Evolutionary conservation across 2,113 vertebrate genomes (phyloP).

Genomic region (Silurus meridionalis): DNA sequence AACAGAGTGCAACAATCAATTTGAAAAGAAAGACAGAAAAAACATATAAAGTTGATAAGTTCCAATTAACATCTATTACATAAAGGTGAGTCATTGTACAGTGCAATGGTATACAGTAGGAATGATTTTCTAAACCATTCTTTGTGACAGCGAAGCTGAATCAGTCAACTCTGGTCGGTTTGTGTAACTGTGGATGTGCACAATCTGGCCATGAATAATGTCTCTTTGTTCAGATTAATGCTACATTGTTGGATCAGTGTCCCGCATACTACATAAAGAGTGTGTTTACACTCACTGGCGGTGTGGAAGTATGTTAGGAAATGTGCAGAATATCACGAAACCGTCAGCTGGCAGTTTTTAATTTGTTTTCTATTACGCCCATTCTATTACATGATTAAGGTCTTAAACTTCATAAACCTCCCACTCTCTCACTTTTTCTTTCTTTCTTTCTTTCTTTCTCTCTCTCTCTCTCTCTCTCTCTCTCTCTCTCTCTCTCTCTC

Average conservation of each 20-base stretch:
- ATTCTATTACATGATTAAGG: neutral
- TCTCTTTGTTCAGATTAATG: conserved; percentile 36
- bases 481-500: neutral
- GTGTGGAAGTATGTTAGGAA: neutral
- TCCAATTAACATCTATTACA: no score
- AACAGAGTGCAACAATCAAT: no score
- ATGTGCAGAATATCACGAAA: neutral
- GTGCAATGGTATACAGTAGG: no score
- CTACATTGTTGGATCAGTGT: conserved; percentile 28
- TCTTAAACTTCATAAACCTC: neutral
- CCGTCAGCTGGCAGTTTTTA: conserved; percentile 8
- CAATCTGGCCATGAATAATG: conserved; percentile 19
- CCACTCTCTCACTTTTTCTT: neutral
- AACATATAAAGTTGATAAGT: no score
- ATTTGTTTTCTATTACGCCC: neutral
- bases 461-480: neutral
- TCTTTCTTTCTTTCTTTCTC: neutral
- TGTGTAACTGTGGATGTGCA: conserved; percentile 7
- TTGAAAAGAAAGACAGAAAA: no score
- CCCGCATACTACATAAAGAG: conserved; percentile 22
- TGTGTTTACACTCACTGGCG: conserved; percentile 49
- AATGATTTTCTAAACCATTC: no score
- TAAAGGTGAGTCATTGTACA: no score
- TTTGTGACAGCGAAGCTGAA: no score
- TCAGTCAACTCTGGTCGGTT: neutral